These are phyloP conservation scores for Tanypteryx hageni DNA, from an alignment of 2,888 invertebrate genomes.

Conservation along the genomic window DNA sequence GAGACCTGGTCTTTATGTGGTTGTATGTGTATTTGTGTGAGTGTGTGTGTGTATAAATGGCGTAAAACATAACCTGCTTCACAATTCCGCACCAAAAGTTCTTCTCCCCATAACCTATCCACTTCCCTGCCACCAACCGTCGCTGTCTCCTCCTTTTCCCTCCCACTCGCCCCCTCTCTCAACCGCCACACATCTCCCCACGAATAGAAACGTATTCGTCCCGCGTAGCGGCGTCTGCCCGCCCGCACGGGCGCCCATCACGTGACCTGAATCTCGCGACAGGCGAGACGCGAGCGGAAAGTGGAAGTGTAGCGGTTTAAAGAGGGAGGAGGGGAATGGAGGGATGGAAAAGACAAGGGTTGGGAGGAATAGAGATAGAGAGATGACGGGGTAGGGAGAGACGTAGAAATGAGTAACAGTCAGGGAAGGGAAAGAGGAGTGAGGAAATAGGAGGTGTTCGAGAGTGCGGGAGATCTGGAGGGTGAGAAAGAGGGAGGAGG, in stretches of 20 bases:
- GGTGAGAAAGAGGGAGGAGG: not conserved
- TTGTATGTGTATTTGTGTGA: not conserved
- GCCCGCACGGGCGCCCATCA: slow-evolving; percentile 44
- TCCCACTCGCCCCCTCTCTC: not conserved
- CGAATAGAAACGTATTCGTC: slow-evolving; percentile 35
- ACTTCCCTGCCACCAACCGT: not conserved
- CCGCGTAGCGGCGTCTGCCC: slow-evolving; percentile 51
- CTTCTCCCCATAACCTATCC: slow-evolving; percentile 58
- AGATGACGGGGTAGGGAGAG: not conserved
- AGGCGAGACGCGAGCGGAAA: slow-evolving; percentile 55
- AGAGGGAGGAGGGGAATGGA: slow-evolving; percentile 12
- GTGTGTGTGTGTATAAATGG: not conserved
- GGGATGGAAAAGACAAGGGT: not conserved
- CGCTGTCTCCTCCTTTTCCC: not conserved
- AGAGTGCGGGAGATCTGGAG: not conserved
- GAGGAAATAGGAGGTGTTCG: not conserved
- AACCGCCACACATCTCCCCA: not conserved
- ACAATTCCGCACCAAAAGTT: slow-evolving; percentile 49
- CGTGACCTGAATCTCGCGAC: slow-evolving; percentile 59
- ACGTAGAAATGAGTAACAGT: too few relatives aligned
- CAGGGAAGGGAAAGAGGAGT: not conserved
- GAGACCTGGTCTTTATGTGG: too few relatives aligned
- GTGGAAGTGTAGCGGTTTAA: slow-evolving; percentile 54
- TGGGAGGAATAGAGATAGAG: not conserved
- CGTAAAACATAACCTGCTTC: slow-evolving; percentile 15